These are phyloP conservation scores for Pantelozetes paolii DNA, from an alignment of 2,888 invertebrate genomes.

Conservation along the genomic window DNA sequence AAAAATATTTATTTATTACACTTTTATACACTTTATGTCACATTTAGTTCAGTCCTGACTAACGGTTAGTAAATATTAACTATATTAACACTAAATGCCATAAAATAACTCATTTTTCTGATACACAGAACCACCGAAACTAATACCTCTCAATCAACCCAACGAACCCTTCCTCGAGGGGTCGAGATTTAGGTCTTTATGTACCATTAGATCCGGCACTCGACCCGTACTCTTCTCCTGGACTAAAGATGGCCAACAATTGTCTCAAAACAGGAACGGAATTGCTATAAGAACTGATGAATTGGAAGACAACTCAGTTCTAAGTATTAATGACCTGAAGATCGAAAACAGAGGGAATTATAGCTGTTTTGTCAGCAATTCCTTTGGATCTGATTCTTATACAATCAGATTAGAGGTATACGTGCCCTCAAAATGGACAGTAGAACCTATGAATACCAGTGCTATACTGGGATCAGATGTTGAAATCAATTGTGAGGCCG, in stretches of 20 bases:
- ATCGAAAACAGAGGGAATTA: constrained; percentile 45
- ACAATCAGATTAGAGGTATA: constrained; percentile 26
- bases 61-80: too few species aligned
- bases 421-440: not conserved
- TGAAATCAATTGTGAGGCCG: not conserved
- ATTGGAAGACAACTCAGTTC: constrained; percentile 40
- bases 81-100: too few species aligned
- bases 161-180: not conserved
- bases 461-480: not conserved
- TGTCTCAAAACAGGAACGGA: not conserved
- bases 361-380: constrained; percentile 44
- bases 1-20: too few species aligned
- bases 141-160: not conserved
- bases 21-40: too few species aligned
- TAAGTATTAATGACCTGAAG: constrained; percentile 42
- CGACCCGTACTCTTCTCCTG: constrained; percentile 21
- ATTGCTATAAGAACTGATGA: not conserved
- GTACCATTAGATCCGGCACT: constrained; percentile 4
- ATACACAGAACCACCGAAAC: not conserved
- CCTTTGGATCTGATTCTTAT: constrained; percentile 27
- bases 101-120: too few species aligned
- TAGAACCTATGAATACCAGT: constrained; percentile 8
- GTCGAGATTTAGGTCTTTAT: not conserved
- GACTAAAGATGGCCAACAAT: constrained; percentile 25
- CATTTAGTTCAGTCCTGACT: too few species aligned